Evolutionary conservation across 2,797 vertebrate genomes (phyloP), one percentile per base, ranked within the genome.

Genomic region (Parotocinclus haroldoi): DNA sequence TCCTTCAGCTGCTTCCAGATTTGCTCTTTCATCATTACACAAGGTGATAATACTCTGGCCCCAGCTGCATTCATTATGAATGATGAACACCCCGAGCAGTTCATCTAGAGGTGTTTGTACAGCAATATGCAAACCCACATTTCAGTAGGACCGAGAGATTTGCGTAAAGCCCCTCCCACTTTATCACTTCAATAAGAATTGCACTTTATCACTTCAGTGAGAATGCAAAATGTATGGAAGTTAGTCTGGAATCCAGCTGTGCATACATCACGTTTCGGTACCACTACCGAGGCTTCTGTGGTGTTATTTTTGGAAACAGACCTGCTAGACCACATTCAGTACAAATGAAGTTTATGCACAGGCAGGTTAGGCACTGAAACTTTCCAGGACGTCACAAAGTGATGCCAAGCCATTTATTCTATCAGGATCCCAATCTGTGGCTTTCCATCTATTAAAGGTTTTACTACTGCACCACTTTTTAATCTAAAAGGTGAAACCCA

Each of bases 201-300:
- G 3, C 40, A 46, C 36, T 72, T 75, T 67, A 72, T 75, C 63
- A 63, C 14, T 57, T 51, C 61, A 55, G 54, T 68, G 46, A 67
- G 58, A 65, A 65, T 61, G 73, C 53, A 49, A 38, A 64, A 16
- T 13, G 39, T 10, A n/a, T 52, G n/a, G n/a, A n/a, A 16, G 27
- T 45, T 72, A n/a, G 19, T 63, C 50, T 49, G 16, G 57, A 9
- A 55, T 14, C 45, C 69, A 45, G 65, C 61, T 48, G 52, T 54
- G 66, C 59, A 77, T 36, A 45, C 44, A 12, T 68, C 13, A 19
- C 45, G 72, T 69, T 60, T 37, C 50, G 10, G 17, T 17, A 10
- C n/a, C n/a, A n/a, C 48, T 12, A 11, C 36, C 37, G 46, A 58
- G 46, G 53, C 44, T 57, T 50, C 19, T 27, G 11, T 18, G 59